Base-by-base conservation (phyloP, 2,113 vertebrate species). In the Oreochromis tanganicae region DNA sequence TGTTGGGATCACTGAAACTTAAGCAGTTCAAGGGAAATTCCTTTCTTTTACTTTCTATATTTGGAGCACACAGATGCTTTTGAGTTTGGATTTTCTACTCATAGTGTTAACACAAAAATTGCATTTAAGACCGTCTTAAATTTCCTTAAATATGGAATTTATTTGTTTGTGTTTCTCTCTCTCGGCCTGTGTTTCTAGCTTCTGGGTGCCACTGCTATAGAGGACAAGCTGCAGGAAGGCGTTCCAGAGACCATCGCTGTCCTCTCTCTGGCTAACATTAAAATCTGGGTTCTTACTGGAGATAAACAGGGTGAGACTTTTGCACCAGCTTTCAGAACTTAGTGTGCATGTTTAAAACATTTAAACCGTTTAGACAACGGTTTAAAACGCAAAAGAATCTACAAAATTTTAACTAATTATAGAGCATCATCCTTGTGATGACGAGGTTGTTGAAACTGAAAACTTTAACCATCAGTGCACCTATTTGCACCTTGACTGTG, bases 201-300 rank as follows among this genome's bases (percentile, higher is more conserved):
- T 36, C 94, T 99, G 4, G 98, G 98, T 36, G 98, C 98, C 13
- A 99, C 98, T 0, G 98, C 98, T 83, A 98, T 99, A 0, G 98
- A 99, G 79, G 98, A 99, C 94, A 99, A 98, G 82, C 95, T 99
- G 80, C 98, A 99, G 90, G 97, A 98, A 85, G 98, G 98, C 0
- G 98, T 99, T 16, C 97, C 97, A 0, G 98, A 99, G 94, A 99
- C 98, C 81, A 98, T 99, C 0, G 97, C 98, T 34, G 91, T 99
- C 57, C 96, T 99, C 21, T 97, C 97, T 0, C 92, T 99, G 88
- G 98, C 98, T 88, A 99, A 98, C 94, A 99, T 99, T 92, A 99
- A 99, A 94, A 97, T 99, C 88, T 99, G 98, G 98, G 98, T 99
- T 92, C 95, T 99, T 21, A 99, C 98, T 0, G 98, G 98, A 87